Evolutionary conservation across 2,888 invertebrate genomes (phyloP).

Genomic region (Drosophila cognata): DNA sequence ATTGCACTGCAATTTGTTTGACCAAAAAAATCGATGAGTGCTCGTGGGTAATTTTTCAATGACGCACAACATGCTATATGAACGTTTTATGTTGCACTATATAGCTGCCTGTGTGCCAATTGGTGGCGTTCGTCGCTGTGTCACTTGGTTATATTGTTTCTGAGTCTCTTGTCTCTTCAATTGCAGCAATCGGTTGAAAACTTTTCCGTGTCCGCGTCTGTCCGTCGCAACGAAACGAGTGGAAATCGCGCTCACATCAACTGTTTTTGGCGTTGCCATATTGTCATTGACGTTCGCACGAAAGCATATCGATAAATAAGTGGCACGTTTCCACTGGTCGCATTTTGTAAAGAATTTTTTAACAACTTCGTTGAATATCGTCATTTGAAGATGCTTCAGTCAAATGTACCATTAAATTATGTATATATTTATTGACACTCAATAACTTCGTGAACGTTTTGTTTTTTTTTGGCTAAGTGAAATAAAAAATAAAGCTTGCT

Average conservation of each 20-base stretch:
- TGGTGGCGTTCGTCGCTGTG: constrained; percentile 29
- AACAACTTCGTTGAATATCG: not conserved
- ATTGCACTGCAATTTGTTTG: constrained; percentile 33
- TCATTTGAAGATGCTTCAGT: not conserved
- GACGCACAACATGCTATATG: constrained; percentile 35
- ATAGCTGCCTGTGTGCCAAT: constrained; percentile 37
- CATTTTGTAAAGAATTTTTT: not conserved
- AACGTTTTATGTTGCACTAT: constrained; percentile 35
- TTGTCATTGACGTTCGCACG: constrained; percentile 1
- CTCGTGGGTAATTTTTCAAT: constrained; percentile 42
- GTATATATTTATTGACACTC: constrained; percentile 64
- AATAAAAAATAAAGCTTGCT: constrained; percentile 68
- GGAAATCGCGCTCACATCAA: constrained; percentile 46
- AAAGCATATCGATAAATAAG: constrained; percentile 26
- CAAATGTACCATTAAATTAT: not conserved
- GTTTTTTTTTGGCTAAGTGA: constrained; percentile 53
- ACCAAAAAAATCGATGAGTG: constrained; percentile 66
- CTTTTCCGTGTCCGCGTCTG: constrained; percentile 50
- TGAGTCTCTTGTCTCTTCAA: constrained; percentile 44
- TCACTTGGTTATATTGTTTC: constrained; percentile 50
- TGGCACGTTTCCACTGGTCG: not conserved
- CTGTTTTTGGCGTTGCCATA: constrained; percentile 39
- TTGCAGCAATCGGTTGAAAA: constrained; percentile 35
- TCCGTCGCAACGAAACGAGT: constrained; percentile 48
- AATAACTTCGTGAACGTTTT: constrained; percentile 36